phyloP scores from a whole-genome alignment of 2,888 invertebrate genomes.

The Yponomeuta sedellus region DNA sequence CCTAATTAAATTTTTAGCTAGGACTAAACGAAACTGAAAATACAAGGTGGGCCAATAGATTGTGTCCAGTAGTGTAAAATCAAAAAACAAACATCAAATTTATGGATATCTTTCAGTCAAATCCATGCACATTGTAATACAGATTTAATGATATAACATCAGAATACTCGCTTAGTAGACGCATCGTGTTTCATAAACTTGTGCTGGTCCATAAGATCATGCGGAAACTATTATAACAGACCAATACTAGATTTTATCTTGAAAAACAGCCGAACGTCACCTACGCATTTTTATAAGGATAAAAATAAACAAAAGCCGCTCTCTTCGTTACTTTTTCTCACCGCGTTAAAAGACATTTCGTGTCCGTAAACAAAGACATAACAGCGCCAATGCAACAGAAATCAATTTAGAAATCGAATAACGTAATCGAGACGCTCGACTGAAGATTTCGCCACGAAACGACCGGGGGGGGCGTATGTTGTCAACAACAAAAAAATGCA shows the following conservation, averaged over 20 bases:
- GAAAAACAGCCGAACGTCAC: not conserved
- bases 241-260: not conserved
- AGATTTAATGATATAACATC: no score
- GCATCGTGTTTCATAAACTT: no score
- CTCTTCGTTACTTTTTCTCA: not conserved
- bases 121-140: no score
- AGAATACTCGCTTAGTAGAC: no score
- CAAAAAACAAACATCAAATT: no score
- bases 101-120: no score
- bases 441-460: conserved; percentile 46
- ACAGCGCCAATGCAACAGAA: conserved; percentile 8
- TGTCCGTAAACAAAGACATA: conserved; percentile 11
- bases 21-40: no score
- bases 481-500: conserved; percentile 66
- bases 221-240: no score
- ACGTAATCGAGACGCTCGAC: conserved; percentile 40
- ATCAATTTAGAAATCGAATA: conserved; percentile 43
- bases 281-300: not conserved
- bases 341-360: not conserved
- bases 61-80: no score
- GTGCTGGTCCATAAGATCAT: no score
- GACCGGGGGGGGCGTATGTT: conserved; percentile 68
- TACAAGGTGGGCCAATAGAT: no score
- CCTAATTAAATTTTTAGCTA: no score
- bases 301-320: not conserved